Conservation (phyloP, 64 coral and sea anemone genomes). For the Montipora efflorescens region DNA sequence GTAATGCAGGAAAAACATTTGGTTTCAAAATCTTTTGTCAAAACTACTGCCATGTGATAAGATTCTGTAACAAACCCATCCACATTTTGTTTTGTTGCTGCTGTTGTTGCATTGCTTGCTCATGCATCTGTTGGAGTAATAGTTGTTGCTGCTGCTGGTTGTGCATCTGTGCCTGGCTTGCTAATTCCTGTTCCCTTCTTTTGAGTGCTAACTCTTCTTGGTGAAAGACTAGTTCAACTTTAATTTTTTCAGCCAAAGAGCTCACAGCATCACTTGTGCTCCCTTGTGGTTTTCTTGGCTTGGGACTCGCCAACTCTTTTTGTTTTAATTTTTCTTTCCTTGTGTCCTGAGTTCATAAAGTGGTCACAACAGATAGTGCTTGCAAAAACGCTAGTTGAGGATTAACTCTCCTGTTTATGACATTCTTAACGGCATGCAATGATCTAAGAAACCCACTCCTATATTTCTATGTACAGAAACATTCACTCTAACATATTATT, state of each 20-base stretch:
- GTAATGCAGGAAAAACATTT: not conserved
- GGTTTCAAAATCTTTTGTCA: not conserved
- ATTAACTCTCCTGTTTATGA: too few relatives aligned
- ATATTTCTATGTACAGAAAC: too few relatives aligned
- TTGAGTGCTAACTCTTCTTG: constrained; percentile 32
- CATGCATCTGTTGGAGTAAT: constrained; percentile 48
- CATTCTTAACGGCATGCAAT: too few relatives aligned
- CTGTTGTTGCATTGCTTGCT: constrained; percentile 52
- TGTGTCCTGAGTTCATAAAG: too few relatives aligned
- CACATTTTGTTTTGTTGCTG: constrained; percentile 30
- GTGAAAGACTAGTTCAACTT: not conserved
- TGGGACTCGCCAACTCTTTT: too few relatives aligned
- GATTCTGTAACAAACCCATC: constrained; percentile 1
- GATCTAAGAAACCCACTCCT: too few relatives aligned
- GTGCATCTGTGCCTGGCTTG: constrained; percentile 38
- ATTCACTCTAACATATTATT: too few relatives aligned
- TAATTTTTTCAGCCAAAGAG: constrained; percentile 3
- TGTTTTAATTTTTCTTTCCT: too few relatives aligned
- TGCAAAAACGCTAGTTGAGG: too few relatives aligned
- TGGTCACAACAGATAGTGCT: too few relatives aligned
- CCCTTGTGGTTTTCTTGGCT: too few relatives aligned
- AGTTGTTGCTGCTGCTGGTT: constrained; percentile 49
- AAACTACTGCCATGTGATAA: not conserved
- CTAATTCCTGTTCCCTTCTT: constrained; percentile 14
- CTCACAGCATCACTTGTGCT: not conserved